Evolutionary conservation across 2,797 vertebrate genomes (phyloP).

Genomic region (Antrozous pallidus): DNA sequence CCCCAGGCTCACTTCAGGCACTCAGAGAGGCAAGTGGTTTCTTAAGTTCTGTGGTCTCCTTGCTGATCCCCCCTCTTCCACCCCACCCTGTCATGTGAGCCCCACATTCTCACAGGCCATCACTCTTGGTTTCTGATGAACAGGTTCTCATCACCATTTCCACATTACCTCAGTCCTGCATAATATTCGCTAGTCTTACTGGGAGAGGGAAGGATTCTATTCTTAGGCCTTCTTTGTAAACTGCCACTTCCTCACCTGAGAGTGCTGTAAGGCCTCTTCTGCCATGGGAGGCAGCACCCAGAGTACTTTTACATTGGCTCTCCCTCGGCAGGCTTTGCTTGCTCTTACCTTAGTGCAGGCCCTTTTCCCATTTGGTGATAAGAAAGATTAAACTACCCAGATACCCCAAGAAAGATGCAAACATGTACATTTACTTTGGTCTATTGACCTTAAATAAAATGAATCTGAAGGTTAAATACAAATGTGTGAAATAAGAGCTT

Average conservation of each 20-base stretch:
- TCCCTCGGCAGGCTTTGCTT: not conserved
- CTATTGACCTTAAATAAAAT: not conserved
- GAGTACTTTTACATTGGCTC: not conserved
- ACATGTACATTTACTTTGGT: not conserved
- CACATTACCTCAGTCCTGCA: not conserved
- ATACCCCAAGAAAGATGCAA: not conserved
- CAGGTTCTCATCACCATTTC: not conserved
- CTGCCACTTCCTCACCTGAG: not conserved
- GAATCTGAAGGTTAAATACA: not conserved
- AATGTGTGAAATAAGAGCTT: not conserved
- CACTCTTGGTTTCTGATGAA: not conserved
- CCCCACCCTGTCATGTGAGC: not conserved
- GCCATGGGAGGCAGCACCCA: no score
- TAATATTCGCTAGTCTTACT: not conserved
- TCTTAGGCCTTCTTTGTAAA: not conserved
- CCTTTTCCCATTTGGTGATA: not conserved
- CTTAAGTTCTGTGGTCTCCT: not conserved
- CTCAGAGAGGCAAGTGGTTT: not conserved
- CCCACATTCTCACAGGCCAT: accelerated
- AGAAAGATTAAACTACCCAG: not conserved
- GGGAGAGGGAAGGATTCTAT: not conserved
- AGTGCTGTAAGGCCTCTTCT: not conserved
- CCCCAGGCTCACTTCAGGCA: not conserved
- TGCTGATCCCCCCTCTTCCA: not conserved
- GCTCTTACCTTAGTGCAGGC: not conserved